These are phyloP conservation scores for Altica lythri DNA, from an alignment of 2,888 invertebrate species.

Conservation along the genomic window DNA sequence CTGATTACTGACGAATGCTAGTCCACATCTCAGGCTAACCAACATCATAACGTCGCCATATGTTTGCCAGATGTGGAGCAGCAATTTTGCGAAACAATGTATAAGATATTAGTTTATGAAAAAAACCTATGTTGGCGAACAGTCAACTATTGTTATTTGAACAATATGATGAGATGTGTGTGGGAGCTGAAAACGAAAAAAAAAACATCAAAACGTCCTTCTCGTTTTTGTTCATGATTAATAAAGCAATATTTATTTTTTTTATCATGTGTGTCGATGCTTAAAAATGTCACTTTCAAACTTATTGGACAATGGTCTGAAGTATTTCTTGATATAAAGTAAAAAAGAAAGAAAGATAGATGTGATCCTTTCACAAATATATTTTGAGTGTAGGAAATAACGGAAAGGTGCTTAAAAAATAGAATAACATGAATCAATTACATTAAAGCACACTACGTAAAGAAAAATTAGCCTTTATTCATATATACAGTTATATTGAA, in stretches of 20 bases:
- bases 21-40: conserved; percentile 24
- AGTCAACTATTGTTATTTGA: conserved; percentile 28
- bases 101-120: conserved; percentile 33
- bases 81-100: conserved; percentile 38
- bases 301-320: too few species aligned
- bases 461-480: too few species aligned
- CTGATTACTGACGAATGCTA: conserved; percentile 27
- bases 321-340: too few species aligned
- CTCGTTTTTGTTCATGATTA: conserved; percentile 1
- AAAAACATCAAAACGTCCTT: conserved; percentile 1
- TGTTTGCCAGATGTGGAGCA: conserved; percentile 33
- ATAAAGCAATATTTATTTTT: conserved; percentile 8
- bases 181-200: conserved; percentile 7
- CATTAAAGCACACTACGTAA: too few species aligned
- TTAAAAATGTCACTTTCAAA: too few species aligned
- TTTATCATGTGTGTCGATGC: too few species aligned
- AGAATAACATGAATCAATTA: too few species aligned
- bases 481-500: too few species aligned
- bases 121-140: conserved; percentile 36
- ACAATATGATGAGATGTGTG: conserved; percentile 17
- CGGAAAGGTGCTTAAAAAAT: too few species aligned
- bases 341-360: too few species aligned
- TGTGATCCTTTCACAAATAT: too few species aligned
- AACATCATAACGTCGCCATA: conserved; percentile 15
- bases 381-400: too few species aligned